These are phyloP conservation scores for Drosophila mayaguana DNA, from an alignment of 2,888 invertebrate species.

Conservation along the genomic window DNA sequence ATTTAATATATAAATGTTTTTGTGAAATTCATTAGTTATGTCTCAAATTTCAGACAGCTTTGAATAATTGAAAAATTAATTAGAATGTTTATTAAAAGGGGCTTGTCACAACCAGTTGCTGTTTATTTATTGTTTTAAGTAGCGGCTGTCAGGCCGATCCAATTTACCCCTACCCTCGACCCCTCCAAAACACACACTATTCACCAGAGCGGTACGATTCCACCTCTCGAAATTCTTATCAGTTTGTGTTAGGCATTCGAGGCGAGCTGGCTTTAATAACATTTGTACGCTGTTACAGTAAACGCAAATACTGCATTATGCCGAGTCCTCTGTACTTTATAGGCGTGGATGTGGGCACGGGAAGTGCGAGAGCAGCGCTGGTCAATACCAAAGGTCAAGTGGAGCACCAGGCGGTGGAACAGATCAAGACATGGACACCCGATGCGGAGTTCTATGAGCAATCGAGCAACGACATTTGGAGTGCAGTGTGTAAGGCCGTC, in stretches of 20 bases:
- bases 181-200: not conserved
- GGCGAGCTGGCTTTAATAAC: slow-evolving; percentile 53
- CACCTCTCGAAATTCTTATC: slow-evolving; percentile 57
- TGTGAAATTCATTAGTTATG: not conserved
- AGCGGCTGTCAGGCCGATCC: not conserved
- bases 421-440: slow-evolving; percentile 92
- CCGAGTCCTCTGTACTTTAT: slow-evolving; percentile 87
- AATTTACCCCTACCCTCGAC: not conserved
- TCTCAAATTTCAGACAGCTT: not conserved
- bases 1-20: not conserved
- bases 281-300: slow-evolving; percentile 49
- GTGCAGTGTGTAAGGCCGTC: slow-evolving; percentile 88
- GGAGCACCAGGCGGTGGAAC: slow-evolving; percentile 87
- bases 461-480: slow-evolving; percentile 96
- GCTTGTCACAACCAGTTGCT: not conserved
- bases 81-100: slow-evolving; percentile 5
- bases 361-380: slow-evolving; percentile 94
- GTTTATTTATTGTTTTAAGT: slow-evolving; percentile 7
- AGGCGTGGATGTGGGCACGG: slow-evolving; percentile 97
- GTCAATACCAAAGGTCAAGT: slow-evolving; percentile 90
- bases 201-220: slow-evolving; percentile 10
- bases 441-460: slow-evolving; percentile 93
- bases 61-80: not conserved
- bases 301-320: slow-evolving; percentile 51
- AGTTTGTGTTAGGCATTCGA: slow-evolving; percentile 47